Evolutionary conservation across 2,797 vertebrate species (phyloP), one percentile per base, ranked within the genome.

Genomic region (Manis crassicaudata): DNA sequence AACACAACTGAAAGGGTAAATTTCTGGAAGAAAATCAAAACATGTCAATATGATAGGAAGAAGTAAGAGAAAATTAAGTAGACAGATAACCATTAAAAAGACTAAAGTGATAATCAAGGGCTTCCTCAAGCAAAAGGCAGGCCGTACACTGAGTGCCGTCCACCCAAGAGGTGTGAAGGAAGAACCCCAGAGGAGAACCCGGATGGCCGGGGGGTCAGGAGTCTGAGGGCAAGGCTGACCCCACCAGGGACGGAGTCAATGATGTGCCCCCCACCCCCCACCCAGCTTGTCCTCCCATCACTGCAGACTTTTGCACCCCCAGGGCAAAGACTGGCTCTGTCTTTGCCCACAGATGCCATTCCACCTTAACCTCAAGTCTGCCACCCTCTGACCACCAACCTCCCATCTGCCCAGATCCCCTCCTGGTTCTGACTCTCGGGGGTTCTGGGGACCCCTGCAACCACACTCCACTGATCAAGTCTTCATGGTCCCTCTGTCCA

Each of bases 21-120:
- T 79, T 92, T 92, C 46, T 63, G 56, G 79, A 2, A 65, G 58
- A 70, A 73, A 75, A 60, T 40, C 37, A 65, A 54, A 56, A 82
- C 73, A 65, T 29, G 16, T 29, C 58, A n/a, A 83, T 89, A 56
- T 50, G 20, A 13, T 58, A 56, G 43, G 54, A 89, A 82, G 68
- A 50, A 52, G 37, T 56, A 35, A 63, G 5, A 77, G 52, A 56
- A 79, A 92, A 60, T 29, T 21, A 58, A 73, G 21, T 35, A 52
- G 7, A 35, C 4, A 6, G 27, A 65, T 43, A 52, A 75, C 6
- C 13, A 6, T 13, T 52, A 14, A 60, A 52, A 20, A 65, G 65
- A 58, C 37, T 50, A 35, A 72, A 54, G 85, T 32, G 25, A 21
- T 32, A 46, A 37, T 50, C 35, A 46, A 72, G 84, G 72, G 25